phyloP scores from a whole-genome alignment of 1,140 invertebrate genomes.

The Scaptomyza graminum region DNA sequence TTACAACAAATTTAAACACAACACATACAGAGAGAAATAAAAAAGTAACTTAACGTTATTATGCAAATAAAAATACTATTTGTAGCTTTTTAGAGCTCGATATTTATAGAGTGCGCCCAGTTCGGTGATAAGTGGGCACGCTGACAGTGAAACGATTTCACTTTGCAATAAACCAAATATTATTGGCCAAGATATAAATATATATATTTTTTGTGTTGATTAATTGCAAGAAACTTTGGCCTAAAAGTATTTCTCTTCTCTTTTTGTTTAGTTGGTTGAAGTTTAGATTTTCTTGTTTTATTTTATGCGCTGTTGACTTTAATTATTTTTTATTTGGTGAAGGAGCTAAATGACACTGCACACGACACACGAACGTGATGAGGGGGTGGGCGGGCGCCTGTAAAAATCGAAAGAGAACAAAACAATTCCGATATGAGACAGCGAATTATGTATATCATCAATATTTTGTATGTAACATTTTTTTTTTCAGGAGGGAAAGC shows the following conservation, averaged over 20 bases:
- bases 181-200: conserved; percentile 29
- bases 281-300: conserved; percentile 21
- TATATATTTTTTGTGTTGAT: conserved; percentile 22
- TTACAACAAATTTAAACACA: conserved; percentile 14
- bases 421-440: conserved; percentile 76
- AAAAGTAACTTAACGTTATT: conserved; percentile 3
- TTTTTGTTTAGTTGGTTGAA: conserved; percentile 20
- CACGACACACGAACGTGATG: conserved; percentile 55
- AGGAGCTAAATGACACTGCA: conserved; percentile 42
- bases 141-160: conserved; percentile 32
- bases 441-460: conserved; percentile 39
- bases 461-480: conserved; percentile 55
- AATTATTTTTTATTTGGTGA: conserved; percentile 4
- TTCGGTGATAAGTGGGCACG: conserved; percentile 5
- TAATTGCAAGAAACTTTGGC: conserved; percentile 14
- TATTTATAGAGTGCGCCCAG: conserved; percentile 24
- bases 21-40: conserved; percentile 1
- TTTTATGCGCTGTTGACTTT: conserved; percentile 52
- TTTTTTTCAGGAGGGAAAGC: conserved; percentile 6
- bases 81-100: no score
- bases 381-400: conserved; percentile 54
- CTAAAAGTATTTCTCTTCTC: conserved; percentile 12
- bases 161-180: conserved; percentile 26
- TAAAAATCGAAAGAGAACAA: conserved; percentile 77
- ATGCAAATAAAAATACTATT: no score